phyloP scores from a whole-genome alignment of 2,113 vertebrate genomes.

The Vanacampus margaritifer region DNA sequence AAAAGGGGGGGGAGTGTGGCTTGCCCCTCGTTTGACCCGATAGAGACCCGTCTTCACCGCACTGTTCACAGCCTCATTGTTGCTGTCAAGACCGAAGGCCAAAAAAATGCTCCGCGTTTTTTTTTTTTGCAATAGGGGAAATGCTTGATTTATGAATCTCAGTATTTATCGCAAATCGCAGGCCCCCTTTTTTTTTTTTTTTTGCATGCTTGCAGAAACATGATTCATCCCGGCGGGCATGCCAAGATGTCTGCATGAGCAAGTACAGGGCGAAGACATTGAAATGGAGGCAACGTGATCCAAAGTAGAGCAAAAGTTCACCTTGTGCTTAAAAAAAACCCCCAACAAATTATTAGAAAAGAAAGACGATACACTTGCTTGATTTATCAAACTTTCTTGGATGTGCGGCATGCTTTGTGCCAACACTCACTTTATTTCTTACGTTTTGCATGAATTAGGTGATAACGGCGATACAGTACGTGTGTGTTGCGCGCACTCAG shows the following conservation, averaged over 20 bases:
- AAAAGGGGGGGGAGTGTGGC: conserved; percentile 13
- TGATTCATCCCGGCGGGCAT: conserved; percentile 72
- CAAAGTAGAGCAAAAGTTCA: conserved; percentile 73
- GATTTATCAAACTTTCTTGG: conserved; percentile 60
- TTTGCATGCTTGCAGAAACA: conserved; percentile 67
- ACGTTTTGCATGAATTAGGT: conserved; percentile 28
- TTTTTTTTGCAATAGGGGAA: conserved; percentile 44
- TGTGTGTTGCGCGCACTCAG: conserved; percentile 41
- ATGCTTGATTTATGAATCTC: conserved; percentile 69
- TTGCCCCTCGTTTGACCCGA: conserved; percentile 50
- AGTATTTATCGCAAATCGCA: conserved; percentile 70
- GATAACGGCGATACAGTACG: conserved; percentile 50
- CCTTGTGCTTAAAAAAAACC: conserved; percentile 55
- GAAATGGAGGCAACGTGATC: conserved; percentile 58
- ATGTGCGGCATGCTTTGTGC: conserved; percentile 43
- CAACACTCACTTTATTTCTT: conserved; percentile 70
- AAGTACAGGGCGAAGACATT: conserved; percentile 66
- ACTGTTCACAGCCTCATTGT: conserved; percentile 33
- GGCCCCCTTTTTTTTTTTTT: conserved; percentile 9
- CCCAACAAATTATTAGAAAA: conserved; percentile 37
- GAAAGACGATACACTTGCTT: conserved; percentile 35
- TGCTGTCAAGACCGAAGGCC: conserved; percentile 44
- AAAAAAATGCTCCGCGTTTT: conserved; percentile 41
- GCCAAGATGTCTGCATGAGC: conserved; percentile 74
- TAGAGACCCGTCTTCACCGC: conserved; percentile 41